phyloP scores from a whole-genome alignment of 2,113 vertebrate genomes.

The Ceyx melanurus region DNA sequence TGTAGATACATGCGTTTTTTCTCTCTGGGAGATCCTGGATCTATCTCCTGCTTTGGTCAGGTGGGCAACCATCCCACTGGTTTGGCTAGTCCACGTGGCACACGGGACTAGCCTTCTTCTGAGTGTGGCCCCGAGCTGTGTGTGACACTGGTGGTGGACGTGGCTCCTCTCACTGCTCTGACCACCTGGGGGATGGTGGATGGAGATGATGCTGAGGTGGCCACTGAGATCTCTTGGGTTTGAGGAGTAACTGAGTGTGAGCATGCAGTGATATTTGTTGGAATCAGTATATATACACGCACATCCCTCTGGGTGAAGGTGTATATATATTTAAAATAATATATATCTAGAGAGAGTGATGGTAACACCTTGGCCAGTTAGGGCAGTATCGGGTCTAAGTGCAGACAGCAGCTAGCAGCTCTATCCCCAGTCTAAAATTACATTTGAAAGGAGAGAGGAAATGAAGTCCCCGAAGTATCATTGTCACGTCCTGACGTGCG shows the following conservation, averaged over 20 bases:
- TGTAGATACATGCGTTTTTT: neutral
- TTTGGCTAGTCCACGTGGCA: accelerated
- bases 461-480: neutral
- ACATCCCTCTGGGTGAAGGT: accelerated
- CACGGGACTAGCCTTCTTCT: neutral
- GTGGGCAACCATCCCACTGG: neutral
- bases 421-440: neutral
- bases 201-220: neutral
- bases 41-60: accelerated
- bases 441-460: neutral
- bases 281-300: neutral
- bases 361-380: neutral
- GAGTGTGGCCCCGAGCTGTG: accelerated
- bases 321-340: neutral
- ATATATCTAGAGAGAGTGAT: neutral
- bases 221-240: neutral
- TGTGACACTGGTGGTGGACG: neutral
- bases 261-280: neutral
- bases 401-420: constrained; percentile 14
- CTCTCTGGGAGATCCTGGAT: neutral
- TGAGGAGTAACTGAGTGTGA: neutral
- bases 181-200: accelerated
- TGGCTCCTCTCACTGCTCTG: neutral
- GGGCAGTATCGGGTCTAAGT: neutral
- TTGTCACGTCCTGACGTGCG: neutral